Conservation (phyloP, 2,888 invertebrate species). For the Incurvaria masculella region DNA sequence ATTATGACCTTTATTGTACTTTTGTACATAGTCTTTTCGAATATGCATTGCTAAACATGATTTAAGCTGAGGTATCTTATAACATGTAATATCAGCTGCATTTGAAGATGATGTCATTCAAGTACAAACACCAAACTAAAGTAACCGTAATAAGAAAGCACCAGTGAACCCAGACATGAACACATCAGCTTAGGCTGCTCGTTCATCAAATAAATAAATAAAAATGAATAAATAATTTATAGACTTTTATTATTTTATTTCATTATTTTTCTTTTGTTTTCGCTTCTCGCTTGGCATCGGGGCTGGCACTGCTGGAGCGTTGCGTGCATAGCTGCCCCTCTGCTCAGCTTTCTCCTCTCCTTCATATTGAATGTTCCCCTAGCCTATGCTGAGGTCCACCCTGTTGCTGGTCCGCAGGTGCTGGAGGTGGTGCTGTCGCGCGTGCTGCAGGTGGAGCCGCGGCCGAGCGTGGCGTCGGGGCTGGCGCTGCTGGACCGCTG, state of each 20-base stretch:
- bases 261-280: too few relatives aligned
- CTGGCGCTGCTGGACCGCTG: conserved; percentile 76
- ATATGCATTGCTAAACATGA: too few relatives aligned
- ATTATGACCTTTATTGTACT: too few relatives aligned
- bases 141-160: too few relatives aligned
- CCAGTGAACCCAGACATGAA: neutral
- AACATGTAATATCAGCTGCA: neutral
- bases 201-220: too few relatives aligned
- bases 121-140: neutral
- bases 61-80: neutral
- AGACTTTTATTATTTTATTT: too few relatives aligned
- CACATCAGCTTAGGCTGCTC: too few relatives aligned
- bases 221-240: too few relatives aligned
- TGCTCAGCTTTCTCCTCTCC: conserved; percentile 81
- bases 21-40: too few relatives aligned
- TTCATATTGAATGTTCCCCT: too few relatives aligned
- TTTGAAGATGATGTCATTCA: neutral
- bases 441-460: conserved; percentile 65
- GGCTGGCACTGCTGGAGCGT: conserved; percentile 72
- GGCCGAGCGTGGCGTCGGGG: conserved; percentile 73
- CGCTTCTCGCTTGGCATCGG: conserved; percentile 70
- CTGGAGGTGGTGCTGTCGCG: conserved; percentile 82
- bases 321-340: conserved; percentile 75
- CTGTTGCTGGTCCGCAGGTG: conserved; percentile 45
- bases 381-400: too few relatives aligned